Conservation (phyloP, 1,140 invertebrate species). For the Thaumatotibia leucotreta region DNA sequence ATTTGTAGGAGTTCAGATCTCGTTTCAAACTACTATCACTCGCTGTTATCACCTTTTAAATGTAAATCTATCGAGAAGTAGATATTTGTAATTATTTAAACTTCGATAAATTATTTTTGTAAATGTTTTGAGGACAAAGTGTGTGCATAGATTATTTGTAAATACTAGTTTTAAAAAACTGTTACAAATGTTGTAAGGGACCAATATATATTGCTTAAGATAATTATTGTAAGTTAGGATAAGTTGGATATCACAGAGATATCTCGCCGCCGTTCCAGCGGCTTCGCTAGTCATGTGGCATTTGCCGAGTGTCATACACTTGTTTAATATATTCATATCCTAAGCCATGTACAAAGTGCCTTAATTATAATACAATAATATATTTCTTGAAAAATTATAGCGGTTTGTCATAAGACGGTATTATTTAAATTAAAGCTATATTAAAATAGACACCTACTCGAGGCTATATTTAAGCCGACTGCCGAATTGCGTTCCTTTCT, state of each 20-base stretch:
- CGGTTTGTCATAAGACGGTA: constrained; percentile 56
- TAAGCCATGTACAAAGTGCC: constrained; percentile 76
- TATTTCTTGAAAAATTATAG: constrained; percentile 65
- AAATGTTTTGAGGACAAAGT: constrained; percentile 36
- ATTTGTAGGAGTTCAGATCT: constrained; percentile 44
- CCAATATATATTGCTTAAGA: constrained; percentile 45
- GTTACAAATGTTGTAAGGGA: constrained; percentile 31
- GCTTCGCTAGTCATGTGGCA: constrained; percentile 72
- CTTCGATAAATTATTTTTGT: no score
- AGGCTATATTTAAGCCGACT: constrained; percentile 60
- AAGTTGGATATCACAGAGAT: constrained; percentile 12
- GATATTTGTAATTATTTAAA: constrained; percentile 28
- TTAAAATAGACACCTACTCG: constrained; percentile 46
- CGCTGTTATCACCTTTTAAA: constrained; percentile 20
- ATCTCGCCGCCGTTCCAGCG: constrained; percentile 28
- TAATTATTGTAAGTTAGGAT: constrained; percentile 13
- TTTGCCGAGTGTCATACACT: constrained; percentile 74
- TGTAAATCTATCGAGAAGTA: background rate
- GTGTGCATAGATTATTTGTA: constrained; percentile 36
- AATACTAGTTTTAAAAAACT: constrained; percentile 24
- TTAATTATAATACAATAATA: constrained; percentile 76
- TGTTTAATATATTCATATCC: constrained; percentile 61
- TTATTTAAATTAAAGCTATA: constrained; percentile 54
- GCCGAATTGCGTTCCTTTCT: constrained; percentile 64
- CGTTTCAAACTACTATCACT: constrained; percentile 37